phyloP scores from a whole-genome alignment of 2,888 invertebrate genomes.

The Melinopterus prodromus region DNA sequence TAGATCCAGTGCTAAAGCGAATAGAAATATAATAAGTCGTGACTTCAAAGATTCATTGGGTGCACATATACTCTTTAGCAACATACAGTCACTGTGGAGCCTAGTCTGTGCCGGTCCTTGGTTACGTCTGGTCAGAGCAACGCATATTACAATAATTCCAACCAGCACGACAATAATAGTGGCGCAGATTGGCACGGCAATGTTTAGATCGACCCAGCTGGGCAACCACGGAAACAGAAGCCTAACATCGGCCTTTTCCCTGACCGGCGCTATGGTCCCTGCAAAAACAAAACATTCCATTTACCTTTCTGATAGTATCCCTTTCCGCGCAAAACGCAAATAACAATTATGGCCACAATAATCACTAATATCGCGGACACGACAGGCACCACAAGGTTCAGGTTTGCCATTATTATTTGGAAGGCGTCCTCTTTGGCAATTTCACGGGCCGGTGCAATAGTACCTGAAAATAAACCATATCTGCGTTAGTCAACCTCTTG shows the following conservation, averaged over 20 bases:
- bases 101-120: constrained; percentile 73
- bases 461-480: constrained; percentile 78
- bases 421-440: constrained; percentile 85
- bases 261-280: constrained; percentile 85
- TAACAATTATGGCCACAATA: constrained; percentile 91
- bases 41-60: too few species aligned
- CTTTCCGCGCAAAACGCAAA: constrained; percentile 89
- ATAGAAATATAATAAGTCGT: too few species aligned
- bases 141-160: constrained; percentile 89
- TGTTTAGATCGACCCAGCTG: constrained; percentile 88
- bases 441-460: constrained; percentile 91
- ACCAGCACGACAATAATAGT: constrained; percentile 90
- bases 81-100: constrained; percentile 86
- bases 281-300: constrained; percentile 50
- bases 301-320: constrained; percentile 87
- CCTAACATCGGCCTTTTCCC: constrained; percentile 63
- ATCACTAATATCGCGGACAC: constrained; percentile 91
- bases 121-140: constrained; percentile 82
- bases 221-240: constrained; percentile 80
- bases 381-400: constrained; percentile 93
- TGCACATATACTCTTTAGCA: constrained; percentile 45
- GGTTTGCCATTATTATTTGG: constrained; percentile 87
- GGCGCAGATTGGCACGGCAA: constrained; percentile 89
- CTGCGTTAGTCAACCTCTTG: constrained; percentile 12
- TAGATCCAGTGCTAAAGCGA: too few species aligned